Percentiles rank a stretch among this genome's conserved stretches.
phyloP scores from a whole-genome alignment of 2,888 invertebrate genomes.

The Emesis furor region DNA sequence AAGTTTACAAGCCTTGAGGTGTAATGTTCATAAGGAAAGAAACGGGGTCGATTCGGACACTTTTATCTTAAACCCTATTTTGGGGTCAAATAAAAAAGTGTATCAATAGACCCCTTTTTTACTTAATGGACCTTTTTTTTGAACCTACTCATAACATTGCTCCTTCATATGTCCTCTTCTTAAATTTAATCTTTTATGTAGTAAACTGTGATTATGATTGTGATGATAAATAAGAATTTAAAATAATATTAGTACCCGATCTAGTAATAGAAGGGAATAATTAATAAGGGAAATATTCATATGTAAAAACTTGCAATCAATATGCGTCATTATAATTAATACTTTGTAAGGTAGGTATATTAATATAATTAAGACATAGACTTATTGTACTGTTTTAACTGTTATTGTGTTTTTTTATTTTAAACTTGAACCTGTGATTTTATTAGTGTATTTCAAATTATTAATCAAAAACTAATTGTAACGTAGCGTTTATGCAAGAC shows the following conservation, averaged over 20 bases:
- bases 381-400: slow-evolving; percentile 72
- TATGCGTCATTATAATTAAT: slow-evolving; percentile 70
- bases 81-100: slow-evolving; percentile 70
- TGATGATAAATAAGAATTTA: slow-evolving; percentile 69
- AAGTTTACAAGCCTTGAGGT: slow-evolving; percentile 70
- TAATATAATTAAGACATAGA: slow-evolving; percentile 69
- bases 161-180: slow-evolving; percentile 70
- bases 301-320: slow-evolving; percentile 70
- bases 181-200: slow-evolving; percentile 47
- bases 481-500: slow-evolving; percentile 52
- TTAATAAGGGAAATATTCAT: slow-evolving; percentile 69
- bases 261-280: slow-evolving; percentile 69
- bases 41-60: slow-evolving; percentile 71
- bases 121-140: slow-evolving; percentile 69
- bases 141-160: slow-evolving; percentile 70
- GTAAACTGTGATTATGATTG: slow-evolving; percentile 39
- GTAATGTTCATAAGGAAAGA: slow-evolving; percentile 70
- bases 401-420: slow-evolving; percentile 73
- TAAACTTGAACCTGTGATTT: slow-evolving; percentile 73
- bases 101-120: slow-evolving; percentile 54
- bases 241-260: slow-evolving; percentile 69
- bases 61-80: slow-evolving; percentile 70
- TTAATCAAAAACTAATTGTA: slow-evolving; percentile 57
- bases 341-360: slow-evolving; percentile 71
- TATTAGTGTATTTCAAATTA: slow-evolving; percentile 73